Base-by-base conservation (phyloP, 2,113 vertebrate genomes). In the Zosterops japonicus region DNA sequence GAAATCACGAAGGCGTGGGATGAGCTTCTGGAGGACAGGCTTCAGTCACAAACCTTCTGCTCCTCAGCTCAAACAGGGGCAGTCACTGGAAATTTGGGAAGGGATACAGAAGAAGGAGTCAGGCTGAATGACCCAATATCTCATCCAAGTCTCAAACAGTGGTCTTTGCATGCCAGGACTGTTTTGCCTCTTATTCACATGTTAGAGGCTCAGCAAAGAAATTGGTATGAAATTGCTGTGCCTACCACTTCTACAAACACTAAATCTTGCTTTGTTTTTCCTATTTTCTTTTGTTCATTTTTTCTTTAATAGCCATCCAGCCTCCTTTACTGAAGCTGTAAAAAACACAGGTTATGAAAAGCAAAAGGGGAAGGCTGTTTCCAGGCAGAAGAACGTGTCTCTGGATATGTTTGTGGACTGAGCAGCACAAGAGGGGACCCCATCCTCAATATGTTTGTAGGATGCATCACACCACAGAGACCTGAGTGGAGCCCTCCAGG, bases 251-350 rank as follows among this genome's bases (percentile, higher is more conserved):
- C 65, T 87, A 36, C 52, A 41, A 70, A 47, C 84, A 90, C 93
- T 95, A 95, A 95, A 83, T 95, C 87, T 96, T 90, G 60, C 47
- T 94, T 93, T 94, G 93, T 81, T 93, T 97, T 92, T 89, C 76
- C 69, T 94, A 75, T 92, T 93, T 95, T 69, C 47, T 87, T 93
- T 77, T 78, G 49, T 89, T 95, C 76, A 21, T 77, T 86, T 86
- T 86, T 86, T 76, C 53, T 75, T 92, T 80, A 95, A 96, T 87
- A 91, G 75, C 89, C 47, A 90, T 93, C 82, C 63, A 85, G 67
- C 23, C 78, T 93, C 86, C 85, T 95, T 90, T 95, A 95, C 75
- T 91, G 90, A 94, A 95, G 93, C 65, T 2, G 33, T 97, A 94
- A 97, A 96, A 95, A 92, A 60, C 49, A 35, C 64, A 79, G 60